Evolutionary conservation across 2,888 invertebrate genomes (phyloP).

Genomic region (Scaptomyza polygonia): DNA sequence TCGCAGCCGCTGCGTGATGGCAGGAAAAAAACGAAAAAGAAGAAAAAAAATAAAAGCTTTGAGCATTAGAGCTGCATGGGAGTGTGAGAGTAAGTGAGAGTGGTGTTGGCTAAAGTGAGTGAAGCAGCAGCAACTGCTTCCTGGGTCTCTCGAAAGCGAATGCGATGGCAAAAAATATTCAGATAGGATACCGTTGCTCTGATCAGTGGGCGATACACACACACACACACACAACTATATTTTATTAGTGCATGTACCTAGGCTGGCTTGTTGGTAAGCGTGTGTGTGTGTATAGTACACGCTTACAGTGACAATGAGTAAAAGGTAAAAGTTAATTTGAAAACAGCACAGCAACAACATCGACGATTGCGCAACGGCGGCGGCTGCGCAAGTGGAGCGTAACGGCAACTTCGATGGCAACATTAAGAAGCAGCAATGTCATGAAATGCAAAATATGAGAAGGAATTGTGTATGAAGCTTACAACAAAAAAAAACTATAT

Average conservation of each 20-base stretch:
- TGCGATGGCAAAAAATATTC: conserved; percentile 27
- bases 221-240: conserved; percentile 3
- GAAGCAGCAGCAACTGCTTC: conserved; percentile 42
- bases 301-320: conserved; percentile 39
- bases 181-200: conserved; percentile 42
- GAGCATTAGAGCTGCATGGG: conserved; percentile 27
- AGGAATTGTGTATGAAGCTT: conserved; percentile 1
- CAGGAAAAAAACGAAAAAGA: conserved; percentile 1
- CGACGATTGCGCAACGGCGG: conserved; percentile 68
- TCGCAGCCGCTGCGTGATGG: conserved; percentile 12
- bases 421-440: conserved; percentile 58
- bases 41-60: conserved; percentile 39
- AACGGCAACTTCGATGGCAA: conserved; percentile 37
- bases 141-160: conserved; percentile 34
- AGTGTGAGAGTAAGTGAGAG: conserved; percentile 13
- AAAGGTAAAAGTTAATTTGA: conserved; percentile 71
- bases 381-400: conserved; percentile 62
- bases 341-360: conserved; percentile 54
- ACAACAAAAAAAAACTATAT: conserved; percentile 2
- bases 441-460: conserved; percentile 55
- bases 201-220: conserved; percentile 52
- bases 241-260: not conserved
- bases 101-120: not conserved
- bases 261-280: not conserved
- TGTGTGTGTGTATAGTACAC: conserved; percentile 14